phyloP scores from a whole-genome alignment of 2,888 invertebrate genomes.

The Polietes domitor region DNA sequence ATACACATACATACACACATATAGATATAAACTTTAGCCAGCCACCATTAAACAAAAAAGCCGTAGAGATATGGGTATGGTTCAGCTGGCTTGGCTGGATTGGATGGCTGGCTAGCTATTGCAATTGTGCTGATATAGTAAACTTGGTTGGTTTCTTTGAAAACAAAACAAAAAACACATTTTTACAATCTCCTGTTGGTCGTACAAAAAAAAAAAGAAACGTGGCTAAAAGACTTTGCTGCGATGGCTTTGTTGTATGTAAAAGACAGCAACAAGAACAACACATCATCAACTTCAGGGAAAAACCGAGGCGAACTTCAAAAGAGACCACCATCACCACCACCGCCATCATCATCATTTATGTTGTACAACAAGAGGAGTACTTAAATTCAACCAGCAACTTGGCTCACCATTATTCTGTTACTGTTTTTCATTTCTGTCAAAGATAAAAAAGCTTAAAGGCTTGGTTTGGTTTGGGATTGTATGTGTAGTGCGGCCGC shows the following conservation, averaged over 20 bases:
- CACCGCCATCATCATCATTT: neutral
- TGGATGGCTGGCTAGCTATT: conserved; percentile 15
- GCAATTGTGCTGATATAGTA: conserved; percentile 29
- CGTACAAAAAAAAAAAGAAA: conserved; percentile 28
- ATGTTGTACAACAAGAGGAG: neutral
- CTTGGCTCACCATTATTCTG: neutral
- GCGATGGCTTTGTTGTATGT: conserved; percentile 6
- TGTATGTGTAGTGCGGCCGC: neutral
- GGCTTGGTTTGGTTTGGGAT: conserved; percentile 56
- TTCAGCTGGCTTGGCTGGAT: conserved; percentile 18
- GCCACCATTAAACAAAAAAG: conserved; percentile 7
- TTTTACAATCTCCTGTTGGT: conserved; percentile 64
- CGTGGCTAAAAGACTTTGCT: conserved; percentile 42
- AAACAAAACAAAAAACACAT: neutral
- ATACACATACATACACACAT: neutral
- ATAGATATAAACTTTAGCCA: neutral
- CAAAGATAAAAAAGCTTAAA: conserved; percentile 55
- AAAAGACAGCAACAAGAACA: neutral
- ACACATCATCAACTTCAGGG: neutral
- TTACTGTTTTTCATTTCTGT: conserved; percentile 57
- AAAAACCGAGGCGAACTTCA: conserved; percentile 56
- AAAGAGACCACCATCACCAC: conserved; percentile 64
- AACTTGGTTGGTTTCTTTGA: conserved; percentile 23
- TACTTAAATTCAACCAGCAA: conserved; percentile 6
- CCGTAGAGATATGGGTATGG: conserved; percentile 56